A percentile compares a stretch with the other conserved stretches of the same genome.
These are phyloP conservation scores for Heterohyrax brucei DNA, from an alignment of 2,797 vertebrate species.

Conservation along the genomic window DNA sequence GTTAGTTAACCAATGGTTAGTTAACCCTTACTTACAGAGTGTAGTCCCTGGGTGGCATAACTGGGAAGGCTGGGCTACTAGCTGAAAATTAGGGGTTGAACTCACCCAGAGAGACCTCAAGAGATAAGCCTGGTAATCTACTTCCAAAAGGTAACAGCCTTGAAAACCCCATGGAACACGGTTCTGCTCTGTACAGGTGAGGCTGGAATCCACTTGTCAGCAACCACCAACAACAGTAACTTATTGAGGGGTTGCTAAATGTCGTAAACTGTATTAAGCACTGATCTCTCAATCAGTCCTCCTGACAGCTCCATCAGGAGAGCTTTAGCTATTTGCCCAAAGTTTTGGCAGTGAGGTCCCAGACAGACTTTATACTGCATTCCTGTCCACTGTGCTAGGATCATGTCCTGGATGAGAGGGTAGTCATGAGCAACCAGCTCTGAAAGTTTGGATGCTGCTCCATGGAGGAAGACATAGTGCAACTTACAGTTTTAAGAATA, in stretches of 20 bases:
- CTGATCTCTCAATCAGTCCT: neutral
- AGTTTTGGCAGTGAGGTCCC: neutral
- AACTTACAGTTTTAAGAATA: neutral
- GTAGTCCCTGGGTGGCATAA: neutral
- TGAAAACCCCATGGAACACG: too few relatives aligned
- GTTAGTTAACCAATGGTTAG: neutral
- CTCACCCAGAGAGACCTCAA: neutral
- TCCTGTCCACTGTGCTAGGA: neutral
- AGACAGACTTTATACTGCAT: neutral
- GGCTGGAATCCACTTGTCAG: neutral
- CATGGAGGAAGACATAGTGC: neutral
- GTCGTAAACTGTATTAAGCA: neutral
- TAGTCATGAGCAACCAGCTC: neutral
- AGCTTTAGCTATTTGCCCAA: neutral
- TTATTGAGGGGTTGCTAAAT: neutral
- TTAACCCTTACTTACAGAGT: neutral
- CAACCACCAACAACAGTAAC: neutral
- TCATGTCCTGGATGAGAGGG: neutral
- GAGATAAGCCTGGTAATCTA: neutral
- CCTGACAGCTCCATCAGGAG: neutral
- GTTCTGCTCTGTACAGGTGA: too few relatives aligned
- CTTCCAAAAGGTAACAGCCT: neutral
- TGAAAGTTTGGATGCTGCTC: neutral
- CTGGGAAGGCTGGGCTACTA: neutral
- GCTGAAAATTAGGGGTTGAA: neutral